These are phyloP conservation scores for Calliopum simillimum DNA, from an alignment of 2,888 invertebrate genomes.

Conservation along the genomic window DNA sequence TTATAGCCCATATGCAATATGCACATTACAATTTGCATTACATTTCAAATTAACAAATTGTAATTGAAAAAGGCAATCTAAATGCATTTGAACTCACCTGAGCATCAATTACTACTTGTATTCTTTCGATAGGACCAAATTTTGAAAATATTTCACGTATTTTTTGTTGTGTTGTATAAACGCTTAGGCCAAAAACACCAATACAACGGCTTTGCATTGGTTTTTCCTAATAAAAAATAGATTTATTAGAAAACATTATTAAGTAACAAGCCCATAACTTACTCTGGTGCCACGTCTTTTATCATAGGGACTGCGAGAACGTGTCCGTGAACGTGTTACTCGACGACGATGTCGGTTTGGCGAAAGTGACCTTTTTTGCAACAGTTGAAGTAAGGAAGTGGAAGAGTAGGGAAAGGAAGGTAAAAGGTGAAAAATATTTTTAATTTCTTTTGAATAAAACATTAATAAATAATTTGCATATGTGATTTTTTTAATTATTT, in stretches of 20 bases:
- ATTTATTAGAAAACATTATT: neutral
- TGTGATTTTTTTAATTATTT: constrained; percentile 7
- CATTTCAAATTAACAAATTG: constrained; percentile 27
- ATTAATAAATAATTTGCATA: constrained; percentile 28
- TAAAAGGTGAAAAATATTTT: constrained; percentile 20
- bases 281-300: constrained; percentile 45
- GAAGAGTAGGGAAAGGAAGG: constrained; percentile 17
- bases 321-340: constrained; percentile 40
- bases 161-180: constrained; percentile 92
- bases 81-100: constrained; percentile 68
- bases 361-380: constrained; percentile 45
- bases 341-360: constrained; percentile 42
- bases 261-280: constrained; percentile 22
- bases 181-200: constrained; percentile 94
- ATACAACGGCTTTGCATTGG: constrained; percentile 90
- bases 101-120: constrained; percentile 95
- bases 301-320: constrained; percentile 43
- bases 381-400: constrained; percentile 9
- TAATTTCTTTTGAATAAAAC: constrained; percentile 29
- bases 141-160: constrained; percentile 92
- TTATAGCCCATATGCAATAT: constrained; percentile 43
- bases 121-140: constrained; percentile 91
- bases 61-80: constrained; percentile 20
- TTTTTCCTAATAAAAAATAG: constrained; percentile 54
- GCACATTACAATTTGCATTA: constrained; percentile 34